These are phyloP conservation scores for Caenorhabditis uteleia DNA, from an alignment of 2,888 invertebrate genomes.

Conservation along the genomic window DNA sequence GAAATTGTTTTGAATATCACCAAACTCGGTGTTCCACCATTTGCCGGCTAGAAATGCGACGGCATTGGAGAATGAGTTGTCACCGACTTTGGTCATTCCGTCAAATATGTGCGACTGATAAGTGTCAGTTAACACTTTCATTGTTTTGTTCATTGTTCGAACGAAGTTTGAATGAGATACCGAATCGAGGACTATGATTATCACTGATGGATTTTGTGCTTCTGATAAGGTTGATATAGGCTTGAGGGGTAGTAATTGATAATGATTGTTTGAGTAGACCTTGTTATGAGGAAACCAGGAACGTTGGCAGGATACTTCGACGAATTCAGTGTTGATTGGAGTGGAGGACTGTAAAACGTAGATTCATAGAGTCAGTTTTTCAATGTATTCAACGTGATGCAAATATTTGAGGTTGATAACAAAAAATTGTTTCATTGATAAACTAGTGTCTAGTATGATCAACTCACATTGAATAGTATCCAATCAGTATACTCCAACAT, in stretches of 20 bases:
- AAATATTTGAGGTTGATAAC: too few relatives aligned
- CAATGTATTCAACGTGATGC: too few relatives aligned
- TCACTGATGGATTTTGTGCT: slow-evolving; percentile 48
- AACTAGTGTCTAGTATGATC: background rate
- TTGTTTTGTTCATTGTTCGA: slow-evolving; percentile 41
- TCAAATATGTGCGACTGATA: slow-evolving; percentile 41
- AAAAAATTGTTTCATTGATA: slow-evolving; percentile 1
- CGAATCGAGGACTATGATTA: slow-evolving; percentile 71
- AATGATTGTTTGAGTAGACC: slow-evolving; percentile 60
- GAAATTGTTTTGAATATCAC: slow-evolving; percentile 56
- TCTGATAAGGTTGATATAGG: slow-evolving; percentile 1
- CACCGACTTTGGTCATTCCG: slow-evolving; percentile 72
- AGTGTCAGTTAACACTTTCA: slow-evolving; percentile 41
- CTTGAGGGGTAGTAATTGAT: slow-evolving; percentile 47
- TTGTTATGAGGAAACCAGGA: slow-evolving; percentile 37
- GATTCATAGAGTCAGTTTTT: too few relatives aligned
- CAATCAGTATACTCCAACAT: slow-evolving; percentile 46
- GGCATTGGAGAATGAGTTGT: slow-evolving; percentile 71
- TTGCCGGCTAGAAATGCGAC: slow-evolving; percentile 69
- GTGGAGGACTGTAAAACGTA: slow-evolving; percentile 39
- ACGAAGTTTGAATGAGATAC: slow-evolving; percentile 70
- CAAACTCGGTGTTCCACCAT: slow-evolving; percentile 33
- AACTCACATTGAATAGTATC: slow-evolving; percentile 46
- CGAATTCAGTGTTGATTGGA: slow-evolving; percentile 51
- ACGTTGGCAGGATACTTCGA: slow-evolving; percentile 52